Conservation (phyloP, 2,888 invertebrate species). For the Drosophila borealis region DNA sequence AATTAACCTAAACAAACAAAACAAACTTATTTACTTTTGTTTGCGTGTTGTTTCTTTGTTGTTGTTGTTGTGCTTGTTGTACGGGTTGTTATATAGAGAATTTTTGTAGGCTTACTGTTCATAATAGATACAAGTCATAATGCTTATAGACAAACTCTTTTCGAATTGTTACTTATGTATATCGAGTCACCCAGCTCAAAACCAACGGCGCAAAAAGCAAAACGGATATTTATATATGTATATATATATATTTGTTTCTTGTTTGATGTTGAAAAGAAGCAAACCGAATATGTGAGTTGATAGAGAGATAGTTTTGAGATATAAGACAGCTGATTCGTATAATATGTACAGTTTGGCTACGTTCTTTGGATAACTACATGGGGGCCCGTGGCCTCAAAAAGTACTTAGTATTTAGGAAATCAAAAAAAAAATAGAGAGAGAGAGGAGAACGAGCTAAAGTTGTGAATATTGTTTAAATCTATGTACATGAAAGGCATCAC, state of each 20-base stretch:
- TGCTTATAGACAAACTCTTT: slow-evolving; percentile 20
- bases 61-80: slow-evolving; percentile 28
- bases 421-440: slow-evolving; percentile 36
- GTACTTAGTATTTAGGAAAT: slow-evolving; percentile 28
- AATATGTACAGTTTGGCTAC: slow-evolving; percentile 50
- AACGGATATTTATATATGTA: slow-evolving; percentile 36
- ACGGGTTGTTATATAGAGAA: slow-evolving; percentile 9
- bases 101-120: slow-evolving; percentile 17
- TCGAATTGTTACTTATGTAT: slow-evolving; percentile 14
- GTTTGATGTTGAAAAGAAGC: slow-evolving; percentile 10
- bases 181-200: slow-evolving; percentile 82
- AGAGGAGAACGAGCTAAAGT: slow-evolving; percentile 36
- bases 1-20: slow-evolving; percentile 57
- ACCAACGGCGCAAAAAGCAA: slow-evolving; percentile 77
- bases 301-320: slow-evolving; percentile 21
- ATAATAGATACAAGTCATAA: slow-evolving; percentile 22
- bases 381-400: slow-evolving; percentile 35
- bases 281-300: slow-evolving; percentile 35
- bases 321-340: slow-evolving; percentile 31
- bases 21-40: slow-evolving; percentile 61
- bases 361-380: slow-evolving; percentile 29
- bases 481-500: slow-evolving; percentile 69
- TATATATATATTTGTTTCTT: not conserved
- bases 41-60: slow-evolving; percentile 46
- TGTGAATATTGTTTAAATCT: slow-evolving; percentile 46